phyloP scores from a whole-genome alignment of 2,113 vertebrate species.

The Clarias macrocephalus region DNA sequence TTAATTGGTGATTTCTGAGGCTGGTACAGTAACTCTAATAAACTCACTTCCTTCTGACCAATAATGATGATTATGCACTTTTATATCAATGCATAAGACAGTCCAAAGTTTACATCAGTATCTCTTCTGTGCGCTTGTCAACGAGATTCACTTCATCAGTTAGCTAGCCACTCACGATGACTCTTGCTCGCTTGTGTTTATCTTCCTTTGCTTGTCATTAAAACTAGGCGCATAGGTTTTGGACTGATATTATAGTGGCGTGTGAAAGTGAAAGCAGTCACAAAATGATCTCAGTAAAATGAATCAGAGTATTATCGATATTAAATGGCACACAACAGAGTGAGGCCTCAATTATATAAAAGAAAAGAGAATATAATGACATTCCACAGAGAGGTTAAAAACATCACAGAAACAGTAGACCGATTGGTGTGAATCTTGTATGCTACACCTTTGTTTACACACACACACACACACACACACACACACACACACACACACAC shows the following conservation, averaged over 20 bases:
- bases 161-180: background rate
- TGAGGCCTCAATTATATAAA: background rate
- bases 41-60: no score
- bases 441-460: background rate
- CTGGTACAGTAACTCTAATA: no score
- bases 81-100: background rate
- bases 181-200: background rate
- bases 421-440: background rate
- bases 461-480: background rate
- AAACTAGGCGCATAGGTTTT: background rate
- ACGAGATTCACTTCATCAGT: background rate
- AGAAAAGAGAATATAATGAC: background rate
- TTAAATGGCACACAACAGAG: background rate
- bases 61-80: no score
- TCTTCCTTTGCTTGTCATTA: constrained; percentile 2
- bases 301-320: background rate
- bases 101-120: background rate
- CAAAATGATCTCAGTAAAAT: background rate
- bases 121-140: background rate
- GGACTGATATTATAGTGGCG: background rate
- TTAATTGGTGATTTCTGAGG: no score
- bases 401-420: background rate
- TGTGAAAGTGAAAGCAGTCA: background rate
- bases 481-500: no score
- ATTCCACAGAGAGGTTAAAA: background rate